Percentiles rank a stretch among this genome's conserved stretches.
Evolutionary conservation across 2,797 vertebrate species (phyloP).

Genomic region (Hippopotamyrus pictus): DNA sequence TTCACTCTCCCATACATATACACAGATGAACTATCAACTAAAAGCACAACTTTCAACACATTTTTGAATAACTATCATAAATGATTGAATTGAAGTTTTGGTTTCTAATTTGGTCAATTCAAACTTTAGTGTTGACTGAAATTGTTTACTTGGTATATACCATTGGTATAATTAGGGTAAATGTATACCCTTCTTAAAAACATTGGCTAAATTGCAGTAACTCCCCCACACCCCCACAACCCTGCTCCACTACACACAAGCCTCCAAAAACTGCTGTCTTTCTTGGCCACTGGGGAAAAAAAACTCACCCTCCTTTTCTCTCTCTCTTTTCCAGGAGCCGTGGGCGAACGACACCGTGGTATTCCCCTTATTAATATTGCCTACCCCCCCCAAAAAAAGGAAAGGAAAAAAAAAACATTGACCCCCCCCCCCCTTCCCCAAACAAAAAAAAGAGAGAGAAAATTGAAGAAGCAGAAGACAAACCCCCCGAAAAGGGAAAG

Average conservation of each 20-base stretch:
- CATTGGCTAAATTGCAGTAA: neutral
- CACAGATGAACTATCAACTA: neutral
- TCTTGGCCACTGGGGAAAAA: constrained; percentile 56
- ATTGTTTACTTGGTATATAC: neutral
- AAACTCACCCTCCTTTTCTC: constrained; percentile 82
- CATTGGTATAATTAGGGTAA: neutral
- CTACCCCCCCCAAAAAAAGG: constrained; percentile 43
- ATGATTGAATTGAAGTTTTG: neutral
- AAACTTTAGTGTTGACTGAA: neutral
- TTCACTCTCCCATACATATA: constrained; percentile 52
- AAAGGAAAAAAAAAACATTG: constrained; percentile 55
- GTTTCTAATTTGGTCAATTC: neutral
- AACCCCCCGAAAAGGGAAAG: neutral
- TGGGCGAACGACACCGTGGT: constrained; percentile 96
- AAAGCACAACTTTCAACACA: neutral
- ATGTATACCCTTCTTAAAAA: neutral
- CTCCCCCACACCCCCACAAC: neutral
- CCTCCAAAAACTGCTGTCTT: constrained; percentile 53
- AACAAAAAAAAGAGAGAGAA: constrained; percentile 48
- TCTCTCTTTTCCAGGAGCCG: constrained; percentile 93
- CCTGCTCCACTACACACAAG: neutral
- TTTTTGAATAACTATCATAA: neutral
- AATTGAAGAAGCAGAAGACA: constrained; percentile 52
- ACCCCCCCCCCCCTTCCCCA: constrained; percentile 35
- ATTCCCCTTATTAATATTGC: constrained; percentile 91